These are phyloP conservation scores for Sarcophaga caerulescens DNA, from an alignment of 2,888 invertebrate genomes.

Conservation along the genomic window DNA sequence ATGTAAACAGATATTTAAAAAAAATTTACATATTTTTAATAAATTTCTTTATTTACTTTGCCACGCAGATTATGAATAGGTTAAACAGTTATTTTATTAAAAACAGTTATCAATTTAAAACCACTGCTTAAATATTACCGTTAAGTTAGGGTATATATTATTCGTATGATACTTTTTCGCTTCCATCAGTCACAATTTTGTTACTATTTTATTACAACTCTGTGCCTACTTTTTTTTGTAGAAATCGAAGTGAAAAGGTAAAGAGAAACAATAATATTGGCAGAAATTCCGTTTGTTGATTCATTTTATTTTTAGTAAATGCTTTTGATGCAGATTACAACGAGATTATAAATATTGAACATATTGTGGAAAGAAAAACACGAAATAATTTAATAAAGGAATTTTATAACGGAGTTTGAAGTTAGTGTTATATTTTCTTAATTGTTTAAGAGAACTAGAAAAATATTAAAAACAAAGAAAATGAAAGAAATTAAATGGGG, in stretches of 20 bases:
- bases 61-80: too few relatives aligned
- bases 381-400: not conserved
- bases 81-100: too few relatives aligned
- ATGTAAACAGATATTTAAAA: too few relatives aligned
- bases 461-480: not conserved
- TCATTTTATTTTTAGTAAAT: slow-evolving; percentile 33
- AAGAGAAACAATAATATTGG: slow-evolving; percentile 32
- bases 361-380: slow-evolving; percentile 4
- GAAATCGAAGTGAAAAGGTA: not conserved
- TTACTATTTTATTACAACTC: not conserved
- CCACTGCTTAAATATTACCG: too few relatives aligned
- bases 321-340: slow-evolving; percentile 18
- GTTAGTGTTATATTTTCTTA: not conserved
- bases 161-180: not conserved
- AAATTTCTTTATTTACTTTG: too few relatives aligned
- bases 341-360: slow-evolving; percentile 18
- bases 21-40: too few relatives aligned
- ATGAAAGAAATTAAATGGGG: slow-evolving; percentile 23
- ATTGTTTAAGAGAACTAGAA: not conserved
- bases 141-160: not conserved
- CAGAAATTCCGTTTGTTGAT: slow-evolving; percentile 55
- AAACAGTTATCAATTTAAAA: too few relatives aligned
- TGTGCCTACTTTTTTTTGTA: not conserved
- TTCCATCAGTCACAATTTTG: not conserved
- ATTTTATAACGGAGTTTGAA: not conserved